A percentile compares a stretch with the other conserved stretches of the same genome.
phyloP scores from a whole-genome alignment of 2,797 vertebrate species.

The Neoniphon sammara region DNA sequence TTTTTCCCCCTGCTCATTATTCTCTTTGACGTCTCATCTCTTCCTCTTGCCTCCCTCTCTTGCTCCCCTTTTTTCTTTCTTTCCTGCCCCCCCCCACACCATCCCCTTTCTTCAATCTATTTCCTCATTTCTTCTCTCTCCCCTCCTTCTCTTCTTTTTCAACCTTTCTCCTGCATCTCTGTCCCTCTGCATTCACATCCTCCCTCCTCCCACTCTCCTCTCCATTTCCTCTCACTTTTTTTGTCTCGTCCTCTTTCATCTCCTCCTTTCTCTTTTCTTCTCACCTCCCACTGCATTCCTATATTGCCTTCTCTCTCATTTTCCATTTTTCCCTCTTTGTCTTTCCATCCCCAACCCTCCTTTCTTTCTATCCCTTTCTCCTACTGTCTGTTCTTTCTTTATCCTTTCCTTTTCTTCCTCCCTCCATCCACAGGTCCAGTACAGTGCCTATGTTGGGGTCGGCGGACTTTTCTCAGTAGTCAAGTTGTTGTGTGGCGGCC shows the following conservation, averaged over 20 bases:
- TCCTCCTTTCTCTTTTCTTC: too few species aligned
- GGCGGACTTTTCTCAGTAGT: conserved; percentile 84
- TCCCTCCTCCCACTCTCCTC: too few species aligned
- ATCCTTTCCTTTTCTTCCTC: not conserved
- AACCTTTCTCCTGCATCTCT: too few species aligned
- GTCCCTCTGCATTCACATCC: too few species aligned
- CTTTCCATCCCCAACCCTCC: too few species aligned
- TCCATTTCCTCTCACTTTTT: too few species aligned
- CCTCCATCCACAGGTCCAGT: conserved; percentile 82
- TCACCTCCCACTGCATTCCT: too few species aligned
- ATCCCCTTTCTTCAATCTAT: not conserved
- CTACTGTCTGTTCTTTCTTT: not conserved
- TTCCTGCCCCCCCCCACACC: not conserved
- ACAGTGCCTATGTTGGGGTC: conserved; percentile 80
- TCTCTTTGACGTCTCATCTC: conserved; percentile 57
- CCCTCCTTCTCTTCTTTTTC: not conserved
- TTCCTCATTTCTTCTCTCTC: not conserved
- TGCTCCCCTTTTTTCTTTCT: not conserved
- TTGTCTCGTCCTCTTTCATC: too few species aligned
- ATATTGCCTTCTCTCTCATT: too few species aligned
- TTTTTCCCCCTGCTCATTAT: conserved; percentile 50
- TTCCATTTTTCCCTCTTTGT: too few species aligned
- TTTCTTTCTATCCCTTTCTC: too few species aligned
- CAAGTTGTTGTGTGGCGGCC: conserved; percentile 85
- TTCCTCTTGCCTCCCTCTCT: not conserved